Conservation (phyloP, 2,888 invertebrate species). For the Hemistola chrysoprasaria region DNA sequence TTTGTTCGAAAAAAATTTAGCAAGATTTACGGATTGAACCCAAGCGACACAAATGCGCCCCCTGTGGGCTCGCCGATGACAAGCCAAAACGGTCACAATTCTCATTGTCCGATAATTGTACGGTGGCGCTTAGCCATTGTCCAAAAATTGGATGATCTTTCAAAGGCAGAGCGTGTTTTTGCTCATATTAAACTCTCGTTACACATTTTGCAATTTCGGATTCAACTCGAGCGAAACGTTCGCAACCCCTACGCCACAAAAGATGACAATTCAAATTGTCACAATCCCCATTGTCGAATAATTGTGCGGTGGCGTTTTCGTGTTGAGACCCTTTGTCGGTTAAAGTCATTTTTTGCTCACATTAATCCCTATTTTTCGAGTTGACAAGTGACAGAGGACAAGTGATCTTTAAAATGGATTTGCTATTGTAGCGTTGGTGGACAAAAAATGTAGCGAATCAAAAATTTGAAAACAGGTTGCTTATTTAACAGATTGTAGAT, state of each 20-base stretch:
- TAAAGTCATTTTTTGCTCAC: conserved; percentile 64
- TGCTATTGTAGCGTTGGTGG: conserved; percentile 33
- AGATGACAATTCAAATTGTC: conserved; percentile 64
- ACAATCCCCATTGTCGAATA: conserved; percentile 45
- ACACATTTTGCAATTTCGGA: conserved; percentile 5
- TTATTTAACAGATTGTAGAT: conserved; percentile 9
- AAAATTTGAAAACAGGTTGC: conserved; percentile 16
- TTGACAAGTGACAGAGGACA: conserved; percentile 54
- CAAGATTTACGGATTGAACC: conserved; percentile 34
- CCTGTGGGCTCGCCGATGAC: conserved; percentile 57
- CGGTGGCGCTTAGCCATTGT: conserved; percentile 47
- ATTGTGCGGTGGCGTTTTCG: conserved; percentile 73
- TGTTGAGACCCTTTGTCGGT: conserved; percentile 53
- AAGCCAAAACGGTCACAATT: conserved; percentile 67
- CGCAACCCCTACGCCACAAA: conserved; percentile 53
- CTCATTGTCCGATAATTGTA: conserved; percentile 40
- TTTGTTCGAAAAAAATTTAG: conserved; percentile 30
- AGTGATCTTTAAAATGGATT: conserved; percentile 48
- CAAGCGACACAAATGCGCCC: conserved; percentile 51
- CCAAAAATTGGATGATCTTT: conserved; percentile 16
- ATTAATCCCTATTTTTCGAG: conserved; percentile 36
- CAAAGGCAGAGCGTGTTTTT: conserved; percentile 23
- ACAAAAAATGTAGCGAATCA: conserved; percentile 28
- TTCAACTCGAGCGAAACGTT: conserved; percentile 42
- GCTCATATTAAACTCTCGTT: conserved; percentile 12